Evolutionary conservation across 1,140 invertebrate species (phyloP), one percentile per base, ranked within the genome.

Genomic region (Calephelis virginiensis): DNA sequence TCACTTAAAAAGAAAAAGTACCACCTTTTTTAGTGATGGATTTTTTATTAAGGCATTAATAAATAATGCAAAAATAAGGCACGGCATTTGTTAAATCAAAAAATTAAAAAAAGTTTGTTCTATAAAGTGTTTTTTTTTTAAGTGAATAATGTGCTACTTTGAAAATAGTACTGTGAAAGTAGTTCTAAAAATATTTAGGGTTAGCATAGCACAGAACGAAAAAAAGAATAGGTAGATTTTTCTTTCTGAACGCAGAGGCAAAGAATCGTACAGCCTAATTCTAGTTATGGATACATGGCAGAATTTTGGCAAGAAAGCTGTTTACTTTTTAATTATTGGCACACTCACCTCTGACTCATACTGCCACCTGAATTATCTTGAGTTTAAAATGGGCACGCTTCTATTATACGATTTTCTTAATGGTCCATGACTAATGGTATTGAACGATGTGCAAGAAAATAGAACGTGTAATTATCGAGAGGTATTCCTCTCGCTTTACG

Each of bases 391-490:
- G 72, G 69, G 59, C 71, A 62, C 68, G 68, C 64, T 76, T 63
- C 73, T 78, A 68, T 75, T 80, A 78, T 79, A 78, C 74, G 75
- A 77, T 71, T 68, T 53, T 64, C 53, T 71, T 85, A 81, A 83
- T 84, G 75, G 68, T 46, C 61, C 72, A 67, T 77, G 77, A 81
- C 80, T 84, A 82, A 83, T 85, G 17, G 17, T 81, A 78, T 74
- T 73, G 72, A 64, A 69, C 67, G 73, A 56, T 56, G 50, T 28
- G 6, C 50, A 28, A 56, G 50, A 56, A 56, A 56, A 56, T 56
- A 56, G 50, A 56, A 56, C 17, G 50, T 37, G 50, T 56, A 28
- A 56, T 56, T 56, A 56, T 56, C 17, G 17, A 28, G 50, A 56
- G 50, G 50, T 56, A 17, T 56, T 56, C 17, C 50, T 56, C 9